Base-by-base conservation (phyloP, 2,888 invertebrate genomes). In the Hemistola chrysoprasaria region DNA sequence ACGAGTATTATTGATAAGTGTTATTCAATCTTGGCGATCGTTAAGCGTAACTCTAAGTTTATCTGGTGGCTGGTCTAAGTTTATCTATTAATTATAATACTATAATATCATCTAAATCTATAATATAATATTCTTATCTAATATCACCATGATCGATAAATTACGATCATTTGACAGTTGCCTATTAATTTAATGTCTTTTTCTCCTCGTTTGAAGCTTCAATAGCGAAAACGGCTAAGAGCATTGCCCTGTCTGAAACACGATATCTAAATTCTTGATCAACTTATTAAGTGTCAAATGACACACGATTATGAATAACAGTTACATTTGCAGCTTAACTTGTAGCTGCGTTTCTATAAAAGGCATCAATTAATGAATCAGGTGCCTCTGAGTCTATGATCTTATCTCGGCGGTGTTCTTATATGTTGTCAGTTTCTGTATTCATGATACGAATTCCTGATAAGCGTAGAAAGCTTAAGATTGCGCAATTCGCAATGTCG, bases 331-430 rank as follows among this genome's bases (percentile, higher is more conserved):
- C 8, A 33, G 28, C 11, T 4, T 27, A 23, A 33, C 33, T 11
- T 21, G 22, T 20, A 16, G 22, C 22, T 22, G 23, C 11, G 23
- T 31, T 22, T 22, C 37, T 28, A 22, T 38, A 38, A 16, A 37
- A 34, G 38, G 43, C 29, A 25, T 29, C 33, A 37, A 46, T 43
- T 50, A 43, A 43, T 11, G 38, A 39, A 34, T 43, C 27, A 35
- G 40, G 30, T 44, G 35, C 35, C 36, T 39, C 33, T 16, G 24
- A 38, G 39, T 44, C 33, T 40, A 22, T 24, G 50, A 50, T 47
- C 26, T 22, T 41, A 50, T 50, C 46, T 39, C 10, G 29, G 35
- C 43, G 46, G 43, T 27, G 21, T 9, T 41, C 39, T 28, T 39
- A 25, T 40, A 41, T 39, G 34, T 35, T 25, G 11, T 8, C 23